These are phyloP conservation scores for Dyspetes luteomarginatus DNA, from an alignment of 2,888 invertebrate genomes.

Conservation along the genomic window DNA sequence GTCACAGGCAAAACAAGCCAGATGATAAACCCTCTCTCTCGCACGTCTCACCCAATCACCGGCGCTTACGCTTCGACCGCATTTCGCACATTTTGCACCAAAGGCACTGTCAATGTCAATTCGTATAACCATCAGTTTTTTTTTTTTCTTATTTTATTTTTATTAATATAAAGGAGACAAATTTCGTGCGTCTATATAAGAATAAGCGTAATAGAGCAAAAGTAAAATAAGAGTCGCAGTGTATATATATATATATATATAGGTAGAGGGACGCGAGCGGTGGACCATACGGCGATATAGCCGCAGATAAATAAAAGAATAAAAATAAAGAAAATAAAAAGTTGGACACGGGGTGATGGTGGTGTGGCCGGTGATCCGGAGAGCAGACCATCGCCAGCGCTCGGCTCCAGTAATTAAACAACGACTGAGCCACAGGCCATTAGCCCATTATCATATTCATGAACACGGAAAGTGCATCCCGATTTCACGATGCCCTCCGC, in stretches of 20 bases:
- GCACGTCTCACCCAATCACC: constrained; percentile 98
- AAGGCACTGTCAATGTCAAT: constrained; percentile 89
- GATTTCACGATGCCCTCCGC: constrained; percentile 74
- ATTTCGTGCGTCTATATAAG: too few relatives aligned
- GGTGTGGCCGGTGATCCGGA: constrained; percentile 69
- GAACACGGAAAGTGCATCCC: constrained; percentile 83
- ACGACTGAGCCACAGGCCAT: constrained; percentile 82
- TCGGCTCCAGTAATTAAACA: constrained; percentile 81
- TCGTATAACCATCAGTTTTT: constrained; percentile 1
- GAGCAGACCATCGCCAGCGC: constrained; percentile 58
- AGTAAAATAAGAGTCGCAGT: too few relatives aligned
- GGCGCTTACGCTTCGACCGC: constrained; percentile 94
- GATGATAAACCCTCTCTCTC: constrained; percentile 95
- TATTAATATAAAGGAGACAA: constrained; percentile 5
- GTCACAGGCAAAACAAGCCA: constrained; percentile 99
- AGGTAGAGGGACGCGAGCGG: background rate
- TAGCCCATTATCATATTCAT: constrained; percentile 83
- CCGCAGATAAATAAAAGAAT: constrained; percentile 19
- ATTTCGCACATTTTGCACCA: constrained; percentile 97
- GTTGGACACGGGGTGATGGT: constrained; percentile 68
- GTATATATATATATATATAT: constrained; percentile 15
- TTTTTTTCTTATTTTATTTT: background rate
- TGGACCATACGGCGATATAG: constrained; percentile 26
- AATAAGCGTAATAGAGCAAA: too few relatives aligned
- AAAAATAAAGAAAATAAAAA: constrained; percentile 50